Evolutionary conservation across 2,888 invertebrate genomes (phyloP).

Genomic region (Dastarcus helophoroides): DNA sequence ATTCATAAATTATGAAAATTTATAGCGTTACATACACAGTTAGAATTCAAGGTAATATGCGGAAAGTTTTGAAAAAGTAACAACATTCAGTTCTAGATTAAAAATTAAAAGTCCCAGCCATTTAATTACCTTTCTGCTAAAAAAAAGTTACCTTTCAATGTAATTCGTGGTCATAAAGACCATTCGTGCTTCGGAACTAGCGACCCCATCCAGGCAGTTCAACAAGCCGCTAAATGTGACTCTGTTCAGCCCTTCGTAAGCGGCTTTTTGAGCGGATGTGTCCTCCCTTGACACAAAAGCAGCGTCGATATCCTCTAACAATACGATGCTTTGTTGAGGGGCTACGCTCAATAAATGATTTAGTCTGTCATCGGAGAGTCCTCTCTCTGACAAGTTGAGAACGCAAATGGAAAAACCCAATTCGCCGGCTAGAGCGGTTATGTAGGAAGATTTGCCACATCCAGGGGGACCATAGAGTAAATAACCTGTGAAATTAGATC

Average conservation of each 20-base stretch:
- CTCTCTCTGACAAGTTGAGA: conserved; percentile 88
- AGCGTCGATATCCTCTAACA: conserved; percentile 95
- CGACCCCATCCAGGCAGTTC: conserved; percentile 97
- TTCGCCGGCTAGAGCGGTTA: conserved; percentile 91
- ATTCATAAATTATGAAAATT: too few relatives aligned
- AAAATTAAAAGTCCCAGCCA: too few relatives aligned
- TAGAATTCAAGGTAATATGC: too few relatives aligned
- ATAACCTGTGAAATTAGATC: conserved; percentile 60
- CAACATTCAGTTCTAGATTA: too few relatives aligned
- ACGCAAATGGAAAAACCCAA: conserved; percentile 94
- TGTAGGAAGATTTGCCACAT: conserved; percentile 94
- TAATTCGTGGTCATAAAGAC: conserved; percentile 99
- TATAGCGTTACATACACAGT: too few relatives aligned
- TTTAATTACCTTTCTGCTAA: too few relatives aligned
- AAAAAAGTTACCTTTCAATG: conserved; percentile 62
- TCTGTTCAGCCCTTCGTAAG: conserved; percentile 83
- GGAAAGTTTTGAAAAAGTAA: too few relatives aligned
- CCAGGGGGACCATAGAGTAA: conserved; percentile 95
- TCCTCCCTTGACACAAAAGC: conserved; percentile 83
- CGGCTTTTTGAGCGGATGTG: conserved; percentile 57
- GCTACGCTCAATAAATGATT: conserved; percentile 88
- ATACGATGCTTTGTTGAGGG: conserved; percentile 87
- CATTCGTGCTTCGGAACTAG: conserved; percentile 93
- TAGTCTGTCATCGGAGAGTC: conserved; percentile 89
- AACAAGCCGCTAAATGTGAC: conserved; percentile 96